These are phyloP conservation scores for Eupelmus urozonus DNA, from an alignment of 2,888 invertebrate genomes.

Conservation along the genomic window DNA sequence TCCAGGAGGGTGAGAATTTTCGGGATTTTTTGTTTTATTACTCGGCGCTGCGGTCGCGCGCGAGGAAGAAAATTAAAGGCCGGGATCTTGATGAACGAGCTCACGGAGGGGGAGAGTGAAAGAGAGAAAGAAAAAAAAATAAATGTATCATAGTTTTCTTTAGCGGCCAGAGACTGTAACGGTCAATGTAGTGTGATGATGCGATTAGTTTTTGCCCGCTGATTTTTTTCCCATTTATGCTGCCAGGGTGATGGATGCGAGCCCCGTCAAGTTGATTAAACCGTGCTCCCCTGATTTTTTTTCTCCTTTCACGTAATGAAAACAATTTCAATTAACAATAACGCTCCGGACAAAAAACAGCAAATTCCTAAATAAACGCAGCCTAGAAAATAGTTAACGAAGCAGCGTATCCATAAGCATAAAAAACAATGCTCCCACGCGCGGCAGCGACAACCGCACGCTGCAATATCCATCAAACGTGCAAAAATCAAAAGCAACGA, in stretches of 20 bases:
- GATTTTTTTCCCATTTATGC: conserved; percentile 9
- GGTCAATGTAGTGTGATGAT: conserved; percentile 51
- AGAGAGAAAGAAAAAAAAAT: too few species aligned
- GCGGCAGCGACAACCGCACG: too few species aligned
- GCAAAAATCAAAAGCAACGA: too few species aligned
- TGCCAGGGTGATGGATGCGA: neutral
- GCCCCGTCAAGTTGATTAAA: neutral
- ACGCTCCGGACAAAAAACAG: too few species aligned
- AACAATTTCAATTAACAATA: too few species aligned
- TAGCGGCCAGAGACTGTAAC: neutral
- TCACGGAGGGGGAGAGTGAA: neutral
- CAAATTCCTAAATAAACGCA: too few species aligned
- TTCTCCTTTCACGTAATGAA: too few species aligned
- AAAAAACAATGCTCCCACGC: too few species aligned
- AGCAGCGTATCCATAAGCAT: too few species aligned
- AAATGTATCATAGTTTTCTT: conserved; percentile 27
- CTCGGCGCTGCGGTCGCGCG: conserved; percentile 3
- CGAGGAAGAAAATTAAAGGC: conserved; percentile 31
- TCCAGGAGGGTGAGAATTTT: conserved; percentile 29
- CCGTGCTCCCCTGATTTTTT: too few species aligned
- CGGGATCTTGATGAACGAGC: conserved; percentile 44
- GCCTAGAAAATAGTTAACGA: too few species aligned
- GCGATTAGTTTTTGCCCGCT: conserved; percentile 33
- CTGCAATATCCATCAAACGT: too few species aligned
- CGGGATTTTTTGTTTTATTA: conserved; percentile 21